Conservation (phyloP, 2,797 vertebrate species). For the Anguilla megastoma region DNA sequence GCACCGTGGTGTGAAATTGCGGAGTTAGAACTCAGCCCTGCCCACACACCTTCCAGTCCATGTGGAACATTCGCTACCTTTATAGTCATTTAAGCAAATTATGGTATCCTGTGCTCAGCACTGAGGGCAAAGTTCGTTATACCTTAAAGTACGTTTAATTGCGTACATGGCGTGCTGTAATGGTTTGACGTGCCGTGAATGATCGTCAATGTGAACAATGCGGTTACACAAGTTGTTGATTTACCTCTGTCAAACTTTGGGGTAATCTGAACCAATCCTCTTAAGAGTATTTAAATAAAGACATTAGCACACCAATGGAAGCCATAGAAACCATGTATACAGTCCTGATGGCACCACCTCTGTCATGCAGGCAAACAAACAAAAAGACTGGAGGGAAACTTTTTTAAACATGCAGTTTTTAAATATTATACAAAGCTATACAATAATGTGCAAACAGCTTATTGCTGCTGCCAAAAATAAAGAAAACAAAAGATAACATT, state of each 20-base stretch:
- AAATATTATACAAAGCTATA: background rate
- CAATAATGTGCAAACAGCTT: background rate
- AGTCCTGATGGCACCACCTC: slow-evolving; percentile 74
- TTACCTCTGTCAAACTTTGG: slow-evolving; percentile 85
- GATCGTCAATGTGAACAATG: slow-evolving; percentile 78
- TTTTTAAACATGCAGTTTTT: background rate
- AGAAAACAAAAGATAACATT: background rate
- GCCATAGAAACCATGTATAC: slow-evolving; percentile 78
- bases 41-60: background rate
- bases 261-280: slow-evolving; percentile 86
- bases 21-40: background rate
- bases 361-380: slow-evolving; percentile 81
- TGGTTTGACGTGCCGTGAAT: slow-evolving; percentile 79
- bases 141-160: slow-evolving; percentile 78
- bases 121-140: slow-evolving; percentile 42
- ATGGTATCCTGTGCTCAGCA: slow-evolving; percentile 12
- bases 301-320: slow-evolving; percentile 82
- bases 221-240: slow-evolving; percentile 82
- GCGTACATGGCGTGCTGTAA: slow-evolving; percentile 75
- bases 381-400: slow-evolving; percentile 70
- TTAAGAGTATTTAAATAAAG: slow-evolving; percentile 85
- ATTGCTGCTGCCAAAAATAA: background rate
- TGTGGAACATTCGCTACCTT: no score
- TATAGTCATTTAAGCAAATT: background rate
- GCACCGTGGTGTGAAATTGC: background rate